Evolutionary conservation across 1,140 invertebrate genomes (phyloP).

Genomic region (Chionoecetes opilio): DNA sequence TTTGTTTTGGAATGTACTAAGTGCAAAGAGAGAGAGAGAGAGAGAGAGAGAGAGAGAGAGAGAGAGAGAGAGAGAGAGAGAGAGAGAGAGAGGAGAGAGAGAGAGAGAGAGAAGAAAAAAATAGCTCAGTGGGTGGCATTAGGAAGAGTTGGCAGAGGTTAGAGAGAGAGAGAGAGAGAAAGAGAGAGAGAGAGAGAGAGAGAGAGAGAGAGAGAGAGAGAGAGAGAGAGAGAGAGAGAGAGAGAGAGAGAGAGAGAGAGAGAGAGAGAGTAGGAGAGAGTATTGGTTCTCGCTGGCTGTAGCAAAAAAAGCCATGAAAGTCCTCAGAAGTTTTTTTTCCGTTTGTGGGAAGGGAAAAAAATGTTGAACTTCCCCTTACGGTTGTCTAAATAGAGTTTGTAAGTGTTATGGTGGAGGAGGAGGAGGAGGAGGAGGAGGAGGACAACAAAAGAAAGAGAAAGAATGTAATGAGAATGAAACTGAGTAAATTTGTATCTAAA

Average conservation of each 20-base stretch:
- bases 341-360: background rate
- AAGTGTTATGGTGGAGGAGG: background rate
- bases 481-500: background rate
- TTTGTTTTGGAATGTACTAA: too few relatives aligned
- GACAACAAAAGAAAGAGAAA: background rate
- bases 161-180: too few relatives aligned
- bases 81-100: constrained; percentile 2
- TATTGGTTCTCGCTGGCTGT: constrained; percentile 22
- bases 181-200: background rate
- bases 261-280: background rate
- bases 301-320: constrained; percentile 44
- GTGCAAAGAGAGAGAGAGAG: too few relatives aligned
- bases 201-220: constrained; percentile 2
- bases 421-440: background rate
- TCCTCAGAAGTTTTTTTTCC: constrained; percentile 47
- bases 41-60: too few relatives aligned
- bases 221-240: constrained; percentile 48
- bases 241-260: constrained; percentile 38
- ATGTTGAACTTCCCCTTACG: constrained; percentile 40
- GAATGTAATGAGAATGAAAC: background rate
- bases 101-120: background rate
- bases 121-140: too few relatives aligned
- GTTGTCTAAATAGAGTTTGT: constrained; percentile 22
- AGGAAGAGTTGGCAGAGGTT: too few relatives aligned
- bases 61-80: too few relatives aligned